Conservation (phyloP, 2,888 invertebrate genomes). For the Drosophila quinaria region DNA sequence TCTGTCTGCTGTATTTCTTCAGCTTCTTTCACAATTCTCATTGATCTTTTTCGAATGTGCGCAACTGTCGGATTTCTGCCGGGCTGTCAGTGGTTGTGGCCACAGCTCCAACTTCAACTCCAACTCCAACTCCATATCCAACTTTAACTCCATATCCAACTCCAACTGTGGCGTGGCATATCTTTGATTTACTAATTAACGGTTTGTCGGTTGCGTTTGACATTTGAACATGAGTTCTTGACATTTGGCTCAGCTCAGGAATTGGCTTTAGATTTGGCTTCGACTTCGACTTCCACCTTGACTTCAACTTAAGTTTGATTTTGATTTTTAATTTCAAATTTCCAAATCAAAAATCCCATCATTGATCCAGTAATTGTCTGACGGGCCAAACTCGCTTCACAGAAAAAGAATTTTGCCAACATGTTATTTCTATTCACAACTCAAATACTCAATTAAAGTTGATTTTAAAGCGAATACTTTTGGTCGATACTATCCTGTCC, state of each 20-base stretch:
- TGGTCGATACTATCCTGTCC: no score
- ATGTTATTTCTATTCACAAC: not conserved
- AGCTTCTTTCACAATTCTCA: slow-evolving; percentile 81
- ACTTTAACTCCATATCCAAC: slow-evolving; percentile 5
- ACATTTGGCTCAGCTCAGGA: slow-evolving; percentile 71
- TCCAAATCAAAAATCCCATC: slow-evolving; percentile 11
- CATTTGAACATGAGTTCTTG: slow-evolving; percentile 83
- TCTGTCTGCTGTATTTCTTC: slow-evolving; percentile 67
- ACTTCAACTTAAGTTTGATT: slow-evolving; percentile 9
- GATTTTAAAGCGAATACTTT: no score
- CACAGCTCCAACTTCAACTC: slow-evolving; percentile 23
- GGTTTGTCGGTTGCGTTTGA: slow-evolving; percentile 84
- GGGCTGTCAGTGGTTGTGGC: slow-evolving; percentile 58
- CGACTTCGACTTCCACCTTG: slow-evolving; percentile 1
- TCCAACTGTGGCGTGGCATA: slow-evolving; percentile 67
- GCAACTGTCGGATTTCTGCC: slow-evolving; percentile 74
- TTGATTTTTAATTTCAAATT: slow-evolving; percentile 1
- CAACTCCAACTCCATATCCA: slow-evolving; percentile 8
- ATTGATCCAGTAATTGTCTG: slow-evolving; percentile 18
- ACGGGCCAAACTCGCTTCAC: not conserved
- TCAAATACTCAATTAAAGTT: no score
- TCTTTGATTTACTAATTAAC: slow-evolving; percentile 84
- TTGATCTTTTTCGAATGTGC: slow-evolving; percentile 82
- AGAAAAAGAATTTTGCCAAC: not conserved
- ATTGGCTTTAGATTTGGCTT: slow-evolving; percentile 33